phyloP scores from a whole-genome alignment of 2,797 vertebrate genomes.

The Heterohyrax brucei region DNA sequence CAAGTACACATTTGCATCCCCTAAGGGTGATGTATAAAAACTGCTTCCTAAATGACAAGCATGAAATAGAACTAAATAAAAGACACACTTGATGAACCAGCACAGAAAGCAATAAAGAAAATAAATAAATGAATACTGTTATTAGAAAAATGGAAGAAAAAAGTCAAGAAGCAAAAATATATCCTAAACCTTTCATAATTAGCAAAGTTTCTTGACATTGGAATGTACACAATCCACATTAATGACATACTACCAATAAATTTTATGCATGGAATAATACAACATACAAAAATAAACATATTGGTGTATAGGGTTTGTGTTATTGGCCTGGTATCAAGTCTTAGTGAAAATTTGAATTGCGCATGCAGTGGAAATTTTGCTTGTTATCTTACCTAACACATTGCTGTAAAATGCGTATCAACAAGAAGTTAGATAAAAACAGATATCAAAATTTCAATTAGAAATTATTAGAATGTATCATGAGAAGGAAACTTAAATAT shows the following conservation, averaged over 20 bases:
- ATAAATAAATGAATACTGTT: neutral
- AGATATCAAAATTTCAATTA: neutral
- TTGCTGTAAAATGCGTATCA: neutral
- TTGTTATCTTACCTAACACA: neutral
- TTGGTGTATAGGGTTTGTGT: neutral
- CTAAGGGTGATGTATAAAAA: too few species aligned
- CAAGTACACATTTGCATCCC: neutral
- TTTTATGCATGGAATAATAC: neutral
- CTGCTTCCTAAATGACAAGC: neutral
- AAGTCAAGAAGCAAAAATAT: neutral
- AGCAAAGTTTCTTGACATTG: neutral
- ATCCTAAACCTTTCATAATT: neutral
- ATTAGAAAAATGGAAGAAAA: neutral
- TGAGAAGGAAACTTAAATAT: neutral
- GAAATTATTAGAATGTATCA: neutral
- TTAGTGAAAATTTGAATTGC: neutral
- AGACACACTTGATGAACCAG: neutral
- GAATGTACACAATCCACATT: neutral
- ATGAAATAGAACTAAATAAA: neutral
- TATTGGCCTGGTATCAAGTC: neutral
- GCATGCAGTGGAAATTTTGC: neutral
- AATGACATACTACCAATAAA: neutral
- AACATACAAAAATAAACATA: neutral
- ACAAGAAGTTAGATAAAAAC: neutral
- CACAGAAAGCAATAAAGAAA: neutral